Conservation (phyloP, 2,888 invertebrate genomes). For the Melikaiella ostensackeni region DNA sequence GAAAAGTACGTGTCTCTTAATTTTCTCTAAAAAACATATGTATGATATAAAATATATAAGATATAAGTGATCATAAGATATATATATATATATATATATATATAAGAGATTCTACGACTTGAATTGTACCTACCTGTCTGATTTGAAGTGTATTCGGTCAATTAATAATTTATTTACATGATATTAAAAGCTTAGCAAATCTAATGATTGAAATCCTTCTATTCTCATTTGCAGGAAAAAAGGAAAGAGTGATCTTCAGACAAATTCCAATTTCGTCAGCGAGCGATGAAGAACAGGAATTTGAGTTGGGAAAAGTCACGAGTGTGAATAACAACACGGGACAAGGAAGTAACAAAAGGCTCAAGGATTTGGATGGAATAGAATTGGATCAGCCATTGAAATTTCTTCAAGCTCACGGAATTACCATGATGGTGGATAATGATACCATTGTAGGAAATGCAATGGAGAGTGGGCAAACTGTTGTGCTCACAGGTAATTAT, state of each 20-base stretch:
- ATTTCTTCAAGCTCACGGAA: constrained; percentile 90
- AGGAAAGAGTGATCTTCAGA: constrained; percentile 70
- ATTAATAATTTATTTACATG: too few relatives aligned
- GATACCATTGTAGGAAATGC: constrained; percentile 83
- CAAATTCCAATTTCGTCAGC: constrained; percentile 67
- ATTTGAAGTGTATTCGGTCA: too few relatives aligned
- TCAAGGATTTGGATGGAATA: constrained; percentile 65
- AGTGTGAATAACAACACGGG: constrained; percentile 49
- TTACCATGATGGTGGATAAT: constrained; percentile 90
- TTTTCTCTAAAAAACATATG: too few relatives aligned
- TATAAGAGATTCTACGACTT: too few relatives aligned
- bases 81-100: too few relatives aligned
- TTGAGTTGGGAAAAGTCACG: constrained; percentile 57
- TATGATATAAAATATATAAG: too few relatives aligned
- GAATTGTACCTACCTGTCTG: too few relatives aligned
- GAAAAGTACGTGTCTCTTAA: too few relatives aligned
- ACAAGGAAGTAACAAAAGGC: constrained; percentile 60
- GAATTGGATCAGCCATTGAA: constrained; percentile 79
- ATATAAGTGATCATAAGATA: too few relatives aligned
- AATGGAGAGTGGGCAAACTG: constrained; percentile 90
- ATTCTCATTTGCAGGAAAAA: constrained; percentile 61
- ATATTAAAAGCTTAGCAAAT: too few relatives aligned
- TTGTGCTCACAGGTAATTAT: constrained; percentile 85
- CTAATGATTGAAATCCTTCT: too few relatives aligned
- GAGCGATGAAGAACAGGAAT: constrained; percentile 66